These are phyloP conservation scores for Parelbella ahira DNA, from an alignment of 2,888 invertebrate species.

Conservation along the genomic window DNA sequence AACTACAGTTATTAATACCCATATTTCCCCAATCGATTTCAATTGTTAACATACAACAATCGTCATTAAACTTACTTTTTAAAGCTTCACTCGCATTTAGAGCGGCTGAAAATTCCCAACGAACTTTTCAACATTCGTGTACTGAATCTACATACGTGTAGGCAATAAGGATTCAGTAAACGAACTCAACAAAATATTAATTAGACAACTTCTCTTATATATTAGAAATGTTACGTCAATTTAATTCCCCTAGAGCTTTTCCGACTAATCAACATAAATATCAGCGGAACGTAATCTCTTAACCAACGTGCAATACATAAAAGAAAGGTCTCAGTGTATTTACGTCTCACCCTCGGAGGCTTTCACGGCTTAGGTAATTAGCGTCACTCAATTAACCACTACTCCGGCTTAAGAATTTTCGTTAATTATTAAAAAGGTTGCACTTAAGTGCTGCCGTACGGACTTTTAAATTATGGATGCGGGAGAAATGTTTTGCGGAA, in stretches of 20 bases:
- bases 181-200: slow-evolving; percentile 17
- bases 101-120: no score
- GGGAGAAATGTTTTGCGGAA: slow-evolving; percentile 26
- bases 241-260: slow-evolving; percentile 24
- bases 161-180: no score
- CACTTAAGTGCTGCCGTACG: slow-evolving; percentile 56
- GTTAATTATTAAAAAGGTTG: slow-evolving; percentile 78
- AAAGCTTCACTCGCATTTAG: no score
- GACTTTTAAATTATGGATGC: slow-evolving; percentile 38
- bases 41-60: no score
- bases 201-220: slow-evolving; percentile 18
- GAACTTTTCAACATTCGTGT: no score
- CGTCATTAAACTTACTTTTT: no score
- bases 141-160: no score
- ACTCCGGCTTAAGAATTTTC: slow-evolving; percentile 64
- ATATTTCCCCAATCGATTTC: no score
- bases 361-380: slow-evolving; percentile 75
- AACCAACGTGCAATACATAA: slow-evolving; percentile 48
- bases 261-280: slow-evolving; percentile 43
- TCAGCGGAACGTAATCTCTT: slow-evolving; percentile 46
- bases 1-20: no score
- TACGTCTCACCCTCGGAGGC: slow-evolving; percentile 60
- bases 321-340: slow-evolving; percentile 60
- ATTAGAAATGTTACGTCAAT: slow-evolving; percentile 20
- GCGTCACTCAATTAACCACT: slow-evolving; percentile 78